Percentiles rank a stretch among this genome's conserved stretches.
These are phyloP conservation scores for Tonatia bakeri DNA, from an alignment of 2,113 vertebrate genomes.

Conservation along the genomic window DNA sequence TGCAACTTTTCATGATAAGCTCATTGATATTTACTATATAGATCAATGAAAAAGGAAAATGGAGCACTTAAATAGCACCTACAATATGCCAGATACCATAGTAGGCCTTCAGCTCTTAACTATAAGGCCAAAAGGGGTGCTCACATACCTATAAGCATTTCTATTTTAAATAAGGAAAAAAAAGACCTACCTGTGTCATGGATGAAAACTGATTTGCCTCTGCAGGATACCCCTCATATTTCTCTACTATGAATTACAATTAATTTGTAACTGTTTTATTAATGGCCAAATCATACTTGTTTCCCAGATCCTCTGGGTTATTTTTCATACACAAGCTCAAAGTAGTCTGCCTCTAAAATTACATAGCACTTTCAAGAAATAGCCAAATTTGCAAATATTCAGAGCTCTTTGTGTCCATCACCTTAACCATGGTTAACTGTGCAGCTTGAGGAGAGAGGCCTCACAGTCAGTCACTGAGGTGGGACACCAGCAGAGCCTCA, in stretches of 20 bases:
- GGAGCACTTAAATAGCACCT: background rate
- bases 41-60: background rate
- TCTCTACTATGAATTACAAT: background rate
- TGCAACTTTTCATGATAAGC: background rate
- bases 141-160: background rate
- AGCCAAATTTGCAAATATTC: background rate
- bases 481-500: background rate
- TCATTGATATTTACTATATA: background rate
- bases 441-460: background rate
- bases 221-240: background rate
- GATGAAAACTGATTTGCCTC: background rate
- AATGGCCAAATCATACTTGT: background rate
- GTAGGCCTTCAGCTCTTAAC: background rate
- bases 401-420: background rate
- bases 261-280: background rate
- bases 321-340: background rate
- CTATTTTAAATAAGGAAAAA: background rate
- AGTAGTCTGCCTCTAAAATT: background rate
- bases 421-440: background rate
- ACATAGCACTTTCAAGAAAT: background rate
- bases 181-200: background rate
- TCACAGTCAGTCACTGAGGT: background rate
- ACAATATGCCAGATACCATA: background rate
- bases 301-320: background rate
- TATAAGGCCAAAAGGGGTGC: background rate